Percentiles rank a stretch among this genome's conserved stretches.
These are phyloP conservation scores for Apeira syringaria DNA, from an alignment of 2,888 invertebrate species.

Conservation along the genomic window DNA sequence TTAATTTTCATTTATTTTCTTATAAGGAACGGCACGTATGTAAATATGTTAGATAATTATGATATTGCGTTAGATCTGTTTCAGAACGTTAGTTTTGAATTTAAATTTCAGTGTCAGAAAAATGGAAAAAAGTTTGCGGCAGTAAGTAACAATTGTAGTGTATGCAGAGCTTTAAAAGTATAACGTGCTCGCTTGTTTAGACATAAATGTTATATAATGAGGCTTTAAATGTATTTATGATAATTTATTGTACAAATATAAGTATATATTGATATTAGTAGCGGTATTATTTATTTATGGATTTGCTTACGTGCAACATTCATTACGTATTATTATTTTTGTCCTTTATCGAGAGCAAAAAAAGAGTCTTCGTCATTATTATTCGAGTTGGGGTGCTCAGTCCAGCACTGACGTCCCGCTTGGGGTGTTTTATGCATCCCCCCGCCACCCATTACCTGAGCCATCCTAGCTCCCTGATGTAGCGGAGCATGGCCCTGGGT, in stretches of 20 bases:
- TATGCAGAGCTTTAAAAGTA: slow-evolving; percentile 54
- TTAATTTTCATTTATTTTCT: slow-evolving; percentile 21
- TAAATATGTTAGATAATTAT: slow-evolving; percentile 35
- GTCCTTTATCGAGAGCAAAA: too few relatives aligned
- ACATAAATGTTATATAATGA: slow-evolving; percentile 11
- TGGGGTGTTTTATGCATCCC: too few relatives aligned
- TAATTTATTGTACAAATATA: slow-evolving; percentile 3
- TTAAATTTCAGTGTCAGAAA: slow-evolving; percentile 73
- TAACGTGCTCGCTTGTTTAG: slow-evolving; percentile 38
- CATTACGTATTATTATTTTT: neutral
- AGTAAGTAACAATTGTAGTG: slow-evolving; percentile 76
- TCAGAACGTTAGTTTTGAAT: slow-evolving; percentile 76
- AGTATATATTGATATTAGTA: slow-evolving; percentile 6
- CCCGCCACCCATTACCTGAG: too few relatives aligned
- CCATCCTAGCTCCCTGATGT: too few relatives aligned
- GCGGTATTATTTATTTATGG: slow-evolving; percentile 1
- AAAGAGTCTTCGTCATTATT: too few relatives aligned
- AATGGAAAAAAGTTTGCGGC: slow-evolving; percentile 81
- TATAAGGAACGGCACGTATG: slow-evolving; percentile 29
- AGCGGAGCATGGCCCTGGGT: too few relatives aligned
- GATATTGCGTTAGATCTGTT: slow-evolving; percentile 41
- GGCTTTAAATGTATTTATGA: slow-evolving; percentile 16
- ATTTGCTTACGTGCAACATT: slow-evolving; percentile 13
- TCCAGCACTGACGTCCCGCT: too few relatives aligned
- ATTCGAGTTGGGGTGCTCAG: too few relatives aligned